Conservation (phyloP, 1,140 invertebrate species). For the Araneus ventricosus region DNA sequence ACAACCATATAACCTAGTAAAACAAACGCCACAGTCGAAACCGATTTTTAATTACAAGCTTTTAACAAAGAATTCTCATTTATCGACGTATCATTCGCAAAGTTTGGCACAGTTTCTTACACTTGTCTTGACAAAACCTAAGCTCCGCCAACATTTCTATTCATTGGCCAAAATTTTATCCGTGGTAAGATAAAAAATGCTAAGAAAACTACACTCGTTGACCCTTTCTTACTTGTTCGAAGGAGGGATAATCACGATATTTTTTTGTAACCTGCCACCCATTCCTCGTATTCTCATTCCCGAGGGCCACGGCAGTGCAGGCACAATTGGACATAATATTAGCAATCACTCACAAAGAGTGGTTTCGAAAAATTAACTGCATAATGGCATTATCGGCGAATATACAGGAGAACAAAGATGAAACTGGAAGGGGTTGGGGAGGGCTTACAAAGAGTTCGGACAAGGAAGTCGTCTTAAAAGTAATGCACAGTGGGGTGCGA, state of each 20-base stretch:
- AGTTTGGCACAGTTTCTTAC: not conserved
- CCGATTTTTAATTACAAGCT: not conserved
- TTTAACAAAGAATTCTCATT: slow-evolving; percentile 7
- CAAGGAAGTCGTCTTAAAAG: too few species aligned
- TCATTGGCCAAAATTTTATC: not conserved
- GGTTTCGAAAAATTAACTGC: too few species aligned
- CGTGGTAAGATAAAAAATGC: not conserved
- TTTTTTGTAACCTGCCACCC: not conserved
- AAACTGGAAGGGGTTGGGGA: too few species aligned
- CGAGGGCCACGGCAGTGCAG: too few species aligned
- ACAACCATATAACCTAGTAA: not conserved
- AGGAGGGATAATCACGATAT: not conserved
- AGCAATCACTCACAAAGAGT: not conserved
- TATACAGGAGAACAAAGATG: too few species aligned
- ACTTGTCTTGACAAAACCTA: not conserved
- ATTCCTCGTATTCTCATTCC: not conserved
- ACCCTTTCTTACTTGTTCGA: not conserved
- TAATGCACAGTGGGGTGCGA: too few species aligned
- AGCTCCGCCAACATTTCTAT: not conserved
- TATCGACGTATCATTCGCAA: not conserved
- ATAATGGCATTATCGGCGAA: too few species aligned
- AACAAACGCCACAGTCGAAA: not conserved
- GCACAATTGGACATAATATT: not conserved
- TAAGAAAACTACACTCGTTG: not conserved
- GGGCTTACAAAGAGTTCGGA: too few species aligned